phyloP scores from a whole-genome alignment of 2,888 invertebrate genomes.

The Brachypalpus laphriformis region DNA sequence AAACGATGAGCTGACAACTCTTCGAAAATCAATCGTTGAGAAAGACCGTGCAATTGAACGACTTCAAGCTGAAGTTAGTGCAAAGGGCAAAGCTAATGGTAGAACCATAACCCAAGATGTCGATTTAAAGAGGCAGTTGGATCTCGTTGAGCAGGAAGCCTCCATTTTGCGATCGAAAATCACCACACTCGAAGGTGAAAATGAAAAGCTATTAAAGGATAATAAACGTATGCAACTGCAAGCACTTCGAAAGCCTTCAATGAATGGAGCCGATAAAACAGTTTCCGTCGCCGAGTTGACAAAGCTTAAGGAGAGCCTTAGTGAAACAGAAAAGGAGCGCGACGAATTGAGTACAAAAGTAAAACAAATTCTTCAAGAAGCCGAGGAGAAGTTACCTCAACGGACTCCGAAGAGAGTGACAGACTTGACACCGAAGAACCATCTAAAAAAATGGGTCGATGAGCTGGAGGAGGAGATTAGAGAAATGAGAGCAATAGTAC shows the following conservation, averaged over 20 bases:
- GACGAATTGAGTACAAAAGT: constrained; percentile 86
- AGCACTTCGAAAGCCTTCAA: constrained; percentile 83
- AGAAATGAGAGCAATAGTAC: constrained; percentile 81
- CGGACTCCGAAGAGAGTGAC: constrained; percentile 89
- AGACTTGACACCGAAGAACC: constrained; percentile 84
- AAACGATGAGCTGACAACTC: constrained; percentile 89
- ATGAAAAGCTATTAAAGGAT: constrained; percentile 89
- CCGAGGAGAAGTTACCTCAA: constrained; percentile 87
- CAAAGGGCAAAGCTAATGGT: constrained; percentile 81
- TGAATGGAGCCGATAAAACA: constrained; percentile 81
- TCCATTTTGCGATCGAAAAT: constrained; percentile 87
- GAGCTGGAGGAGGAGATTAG: constrained; percentile 94
- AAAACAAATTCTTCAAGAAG: constrained; percentile 87
- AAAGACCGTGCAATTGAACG: constrained; percentile 92
- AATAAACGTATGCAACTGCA: constrained; percentile 87
- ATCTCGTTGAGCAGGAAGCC: constrained; percentile 91
- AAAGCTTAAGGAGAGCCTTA: constrained; percentile 84
- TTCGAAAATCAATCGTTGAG: constrained; percentile 90
- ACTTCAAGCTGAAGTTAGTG: constrained; percentile 87
- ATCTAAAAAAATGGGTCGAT: constrained; percentile 90
- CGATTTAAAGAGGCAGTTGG: constrained; percentile 89
- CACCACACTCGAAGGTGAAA: constrained; percentile 88
- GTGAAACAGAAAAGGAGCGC: constrained; percentile 86
- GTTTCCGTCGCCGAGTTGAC: constrained; percentile 82
- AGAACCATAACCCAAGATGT: constrained; percentile 86